Conservation (phyloP, 2,888 invertebrate species). For the Sinelater perroti region DNA sequence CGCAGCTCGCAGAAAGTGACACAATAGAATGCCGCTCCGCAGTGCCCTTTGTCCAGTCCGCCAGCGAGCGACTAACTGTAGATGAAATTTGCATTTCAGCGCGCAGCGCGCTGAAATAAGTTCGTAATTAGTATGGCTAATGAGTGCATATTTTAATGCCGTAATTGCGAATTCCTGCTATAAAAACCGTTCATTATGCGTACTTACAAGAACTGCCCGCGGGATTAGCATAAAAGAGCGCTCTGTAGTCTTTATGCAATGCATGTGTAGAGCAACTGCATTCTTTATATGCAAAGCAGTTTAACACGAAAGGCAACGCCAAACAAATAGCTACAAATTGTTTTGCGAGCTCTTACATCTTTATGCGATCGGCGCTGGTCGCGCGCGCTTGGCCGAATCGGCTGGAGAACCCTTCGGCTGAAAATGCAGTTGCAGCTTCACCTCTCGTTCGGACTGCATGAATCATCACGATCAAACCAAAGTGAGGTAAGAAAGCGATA, state of each 20-base stretch:
- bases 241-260: slow-evolving; percentile 32
- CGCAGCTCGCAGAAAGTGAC: too few relatives aligned
- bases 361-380: slow-evolving; percentile 31
- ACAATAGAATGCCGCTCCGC: too few relatives aligned
- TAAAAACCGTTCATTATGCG: slow-evolving; percentile 35
- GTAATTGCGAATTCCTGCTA: slow-evolving; percentile 24
- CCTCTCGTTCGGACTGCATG: too few relatives aligned
- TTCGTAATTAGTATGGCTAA: slow-evolving; percentile 10
- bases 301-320: slow-evolving; percentile 40
- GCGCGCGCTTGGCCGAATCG: too few relatives aligned
- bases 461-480: too few relatives aligned
- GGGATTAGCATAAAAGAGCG: slow-evolving; percentile 34
- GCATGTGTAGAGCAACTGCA: slow-evolving; percentile 36
- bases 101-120: slow-evolving; percentile 25
- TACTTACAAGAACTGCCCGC: slow-evolving; percentile 29
- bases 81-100: slow-evolving; percentile 13
- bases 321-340: slow-evolving; percentile 46
- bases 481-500: too few relatives aligned
- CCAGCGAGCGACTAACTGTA: too few relatives aligned
- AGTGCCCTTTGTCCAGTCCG: too few relatives aligned
- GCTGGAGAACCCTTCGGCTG: too few relatives aligned
- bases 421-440: too few relatives aligned
- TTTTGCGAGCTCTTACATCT: slow-evolving; percentile 39
- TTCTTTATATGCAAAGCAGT: slow-evolving; percentile 46
- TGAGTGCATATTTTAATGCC: slow-evolving; percentile 21